phyloP scores from a whole-genome alignment of 1,140 invertebrate species.

The Tribolium castaneum region DNA sequence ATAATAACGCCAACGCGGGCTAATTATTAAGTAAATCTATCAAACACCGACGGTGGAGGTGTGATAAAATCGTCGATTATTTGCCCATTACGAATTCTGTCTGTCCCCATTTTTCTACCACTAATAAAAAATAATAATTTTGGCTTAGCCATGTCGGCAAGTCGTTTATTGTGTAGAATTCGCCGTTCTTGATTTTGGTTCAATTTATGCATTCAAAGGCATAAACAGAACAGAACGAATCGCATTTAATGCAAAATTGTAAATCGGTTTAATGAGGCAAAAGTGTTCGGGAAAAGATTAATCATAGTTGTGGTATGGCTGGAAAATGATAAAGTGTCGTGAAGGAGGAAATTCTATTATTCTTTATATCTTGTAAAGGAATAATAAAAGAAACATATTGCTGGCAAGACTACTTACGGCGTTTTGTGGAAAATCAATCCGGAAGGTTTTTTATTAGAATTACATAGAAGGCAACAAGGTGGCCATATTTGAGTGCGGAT shows the following conservation, averaged over 20 bases:
- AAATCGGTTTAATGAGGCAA: conserved; percentile 11
- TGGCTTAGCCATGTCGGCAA: neutral
- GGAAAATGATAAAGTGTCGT: conserved; percentile 17
- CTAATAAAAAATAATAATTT: too few relatives aligned
- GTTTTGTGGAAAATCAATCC: conserved; percentile 33
- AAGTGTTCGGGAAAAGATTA: conserved; percentile 1
- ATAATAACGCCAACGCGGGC: neutral
- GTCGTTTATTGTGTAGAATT: conserved; percentile 12
- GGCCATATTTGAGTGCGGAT: conserved; percentile 26
- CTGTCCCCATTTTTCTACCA: conserved; percentile 6
- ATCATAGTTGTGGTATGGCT: neutral
- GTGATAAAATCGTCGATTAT: conserved; percentile 20
- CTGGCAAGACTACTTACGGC: conserved; percentile 30
- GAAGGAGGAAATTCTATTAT: conserved; percentile 30
- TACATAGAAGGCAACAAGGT: conserved; percentile 19
- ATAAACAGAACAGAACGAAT: neutral
- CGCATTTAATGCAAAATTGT: neutral
- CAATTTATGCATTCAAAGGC: conserved; percentile 25
- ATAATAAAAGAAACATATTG: conserved; percentile 35
- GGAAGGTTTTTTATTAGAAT: conserved; percentile 14
- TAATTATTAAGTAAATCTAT: conserved; percentile 14
- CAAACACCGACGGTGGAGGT: neutral
- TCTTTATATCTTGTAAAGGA: conserved; percentile 28
- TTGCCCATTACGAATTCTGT: conserved; percentile 1
- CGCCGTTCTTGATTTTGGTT: conserved; percentile 13